These are phyloP conservation scores for Cassiopea xamachana DNA, from an alignment of 30 jellyfish, hydroid and myxozoan genomes.

Conservation along the genomic window DNA sequence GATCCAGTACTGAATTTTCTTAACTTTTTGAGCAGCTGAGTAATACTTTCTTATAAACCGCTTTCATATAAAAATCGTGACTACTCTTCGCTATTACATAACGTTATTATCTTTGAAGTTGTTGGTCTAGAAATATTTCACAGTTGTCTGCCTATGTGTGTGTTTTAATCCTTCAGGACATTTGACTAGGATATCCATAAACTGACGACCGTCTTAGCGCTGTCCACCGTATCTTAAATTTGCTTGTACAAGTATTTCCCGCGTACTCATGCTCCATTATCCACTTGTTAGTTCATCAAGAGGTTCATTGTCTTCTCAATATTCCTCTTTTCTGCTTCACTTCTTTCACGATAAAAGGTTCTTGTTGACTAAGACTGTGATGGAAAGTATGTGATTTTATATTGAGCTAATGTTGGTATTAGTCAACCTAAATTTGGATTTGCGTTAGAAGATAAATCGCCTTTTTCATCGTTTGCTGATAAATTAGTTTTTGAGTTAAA, in stretches of 20 bases:
- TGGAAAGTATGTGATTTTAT: not conserved
- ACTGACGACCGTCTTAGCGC: not conserved
- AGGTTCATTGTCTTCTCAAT: not conserved
- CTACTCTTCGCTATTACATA: too few relatives aligned
- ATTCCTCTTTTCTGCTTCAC: not conserved
- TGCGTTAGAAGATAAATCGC: not conserved
- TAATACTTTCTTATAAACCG: too few relatives aligned
- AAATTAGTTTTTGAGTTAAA: not conserved
- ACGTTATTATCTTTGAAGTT: not conserved
- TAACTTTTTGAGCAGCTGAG: too few relatives aligned
- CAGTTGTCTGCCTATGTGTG: not conserved
- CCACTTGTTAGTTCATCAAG: not conserved
- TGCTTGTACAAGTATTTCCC: not conserved
- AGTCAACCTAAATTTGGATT: not conserved
- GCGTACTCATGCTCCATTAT: not conserved
- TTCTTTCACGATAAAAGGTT: not conserved
- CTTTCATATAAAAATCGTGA: too few relatives aligned
- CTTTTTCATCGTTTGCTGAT: not conserved
- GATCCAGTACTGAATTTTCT: too few relatives aligned
- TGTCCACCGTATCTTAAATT: not conserved
- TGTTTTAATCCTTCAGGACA: not conserved
- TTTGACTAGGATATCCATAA: not conserved
- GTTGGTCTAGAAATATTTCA: not conserved
- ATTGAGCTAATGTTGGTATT: not conserved
- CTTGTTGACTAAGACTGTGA: not conserved